A percentile compares a stretch with the other conserved stretches of the same genome.
phyloP scores from a whole-genome alignment of 2,888 invertebrate genomes.

The Andricus curvator region DNA sequence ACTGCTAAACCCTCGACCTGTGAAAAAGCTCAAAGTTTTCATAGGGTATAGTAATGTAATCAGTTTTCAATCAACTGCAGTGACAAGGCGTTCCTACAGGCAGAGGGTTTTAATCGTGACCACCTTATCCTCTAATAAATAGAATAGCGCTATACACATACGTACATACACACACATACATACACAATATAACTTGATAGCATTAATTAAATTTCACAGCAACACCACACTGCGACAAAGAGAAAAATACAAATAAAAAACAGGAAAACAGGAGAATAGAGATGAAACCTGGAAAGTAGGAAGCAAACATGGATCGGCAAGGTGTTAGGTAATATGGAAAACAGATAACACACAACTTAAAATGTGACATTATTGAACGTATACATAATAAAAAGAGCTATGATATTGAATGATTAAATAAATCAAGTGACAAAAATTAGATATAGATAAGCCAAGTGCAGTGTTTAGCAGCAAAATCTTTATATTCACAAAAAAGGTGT shows the following conservation, averaged over 20 bases:
- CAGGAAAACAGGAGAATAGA: conserved; percentile 32
- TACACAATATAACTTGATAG: conserved; percentile 65
- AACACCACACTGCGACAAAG: conserved; percentile 73
- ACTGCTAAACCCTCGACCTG: background rate
- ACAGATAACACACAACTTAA: conserved; percentile 42
- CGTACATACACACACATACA: conserved; percentile 56
- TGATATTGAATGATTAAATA: conserved; percentile 37
- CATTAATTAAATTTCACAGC: conserved; percentile 69
- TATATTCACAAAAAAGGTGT: conserved; percentile 31
- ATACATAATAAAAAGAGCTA: conserved; percentile 7
- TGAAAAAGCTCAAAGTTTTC: background rate
- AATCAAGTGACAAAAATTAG: conserved; percentile 41
- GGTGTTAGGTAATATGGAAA: conserved; percentile 52
- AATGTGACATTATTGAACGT: background rate
- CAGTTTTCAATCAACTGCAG: background rate
- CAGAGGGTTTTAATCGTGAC: background rate
- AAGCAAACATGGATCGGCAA: conserved; percentile 58
- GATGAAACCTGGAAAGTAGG: conserved; percentile 51
- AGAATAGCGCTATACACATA: conserved; percentile 54
- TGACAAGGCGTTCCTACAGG: background rate
- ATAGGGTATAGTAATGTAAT: too few relatives aligned
- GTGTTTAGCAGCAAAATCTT: conserved; percentile 11
- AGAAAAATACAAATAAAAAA: conserved; percentile 42
- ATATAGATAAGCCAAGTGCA: background rate
- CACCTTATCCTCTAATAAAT: background rate